Conservation (phyloP, 2,797 vertebrate genomes). For the Champsocephalus esox region DNA sequence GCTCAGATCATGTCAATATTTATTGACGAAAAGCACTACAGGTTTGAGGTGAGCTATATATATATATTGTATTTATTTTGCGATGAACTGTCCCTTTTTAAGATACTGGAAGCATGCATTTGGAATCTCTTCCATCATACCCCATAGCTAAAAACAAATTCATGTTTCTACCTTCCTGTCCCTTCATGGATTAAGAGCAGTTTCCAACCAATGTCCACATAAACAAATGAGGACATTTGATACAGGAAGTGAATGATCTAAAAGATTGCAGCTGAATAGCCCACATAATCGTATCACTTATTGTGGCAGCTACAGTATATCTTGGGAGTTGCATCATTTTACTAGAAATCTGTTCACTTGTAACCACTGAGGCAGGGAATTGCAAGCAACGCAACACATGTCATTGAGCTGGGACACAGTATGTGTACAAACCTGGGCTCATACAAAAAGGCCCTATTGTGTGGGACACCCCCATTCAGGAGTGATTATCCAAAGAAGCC, state of each 20-base stretch:
- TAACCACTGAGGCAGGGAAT: not conserved
- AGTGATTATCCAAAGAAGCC: not conserved
- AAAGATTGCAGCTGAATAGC: not conserved
- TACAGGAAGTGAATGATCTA: not conserved
- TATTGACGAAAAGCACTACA: too few species aligned
- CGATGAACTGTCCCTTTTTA: not conserved
- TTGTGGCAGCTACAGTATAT: slow-evolving; percentile 2
- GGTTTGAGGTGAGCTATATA: too few species aligned
- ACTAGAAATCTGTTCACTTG: not conserved
- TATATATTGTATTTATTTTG: not conserved
- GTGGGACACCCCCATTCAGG: slow-evolving; percentile 7
- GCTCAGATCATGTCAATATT: too few species aligned
- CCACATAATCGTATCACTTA: not conserved
- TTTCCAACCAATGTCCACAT: not conserved
- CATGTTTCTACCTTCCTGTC: not conserved
- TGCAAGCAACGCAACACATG: not conserved
- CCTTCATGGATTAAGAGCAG: not conserved
- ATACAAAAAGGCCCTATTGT: slow-evolving; percentile 3
- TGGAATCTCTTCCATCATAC: too few species aligned
- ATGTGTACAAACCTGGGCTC: not conserved
- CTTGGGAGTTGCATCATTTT: slow-evolving; percentile 1
- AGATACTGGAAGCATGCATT: too few species aligned
- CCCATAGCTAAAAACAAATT: not conserved
- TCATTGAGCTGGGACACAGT: slow-evolving; percentile 14
- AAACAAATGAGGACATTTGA: not conserved